Evolutionary conservation across 2,113 vertebrate species (phyloP), one percentile per base, ranked within the genome.

Genomic region (Procavia capensis): DNA sequence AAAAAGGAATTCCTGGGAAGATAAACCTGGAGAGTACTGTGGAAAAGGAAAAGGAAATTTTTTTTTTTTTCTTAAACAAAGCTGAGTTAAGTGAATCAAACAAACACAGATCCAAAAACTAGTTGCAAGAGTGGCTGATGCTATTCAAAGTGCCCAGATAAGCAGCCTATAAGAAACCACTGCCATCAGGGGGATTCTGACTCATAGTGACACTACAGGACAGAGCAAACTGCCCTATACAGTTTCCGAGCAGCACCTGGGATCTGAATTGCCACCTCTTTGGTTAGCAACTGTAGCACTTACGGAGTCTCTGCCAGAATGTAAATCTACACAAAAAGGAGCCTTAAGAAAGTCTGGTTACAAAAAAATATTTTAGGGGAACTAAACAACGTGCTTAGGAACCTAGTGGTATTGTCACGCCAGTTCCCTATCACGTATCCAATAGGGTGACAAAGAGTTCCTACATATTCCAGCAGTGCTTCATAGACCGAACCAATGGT

Each of bases 71-170:
- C 9, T 59, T 24, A 59, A 25, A 36, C 17, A 64, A 50, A 95
- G 54, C 34, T 50, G 29, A 91, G 57, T 80, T 50, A 57, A 59
- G 54, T 16, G 88, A 72, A 39, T 36, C 24, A 88, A 92, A 54
- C 3, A 43, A 34, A 57, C 8, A 2, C 0, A 31, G 24, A 29
- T 25, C 20, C 61, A 4, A 59, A 43, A 61, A 31, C 11, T 0
- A 36, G 25, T 20, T n/a, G 5, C 0, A 0, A n/a, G 31, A 20
- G 1, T 9, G 5, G 59, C 24, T 0, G 0, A 7, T 29, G 8
- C 1, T 31, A 2, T n/a, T 75, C 27, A 34, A 66, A 57, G 75
- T 4, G 72, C 31, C 34, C 22, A 34, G 78, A 16, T 25, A 24
- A 78, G 27, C 66, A 24, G 39, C 13, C 14, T 14, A 10, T 39